phyloP scores from a whole-genome alignment of 2,888 invertebrate species.

The Noctua janthina region DNA sequence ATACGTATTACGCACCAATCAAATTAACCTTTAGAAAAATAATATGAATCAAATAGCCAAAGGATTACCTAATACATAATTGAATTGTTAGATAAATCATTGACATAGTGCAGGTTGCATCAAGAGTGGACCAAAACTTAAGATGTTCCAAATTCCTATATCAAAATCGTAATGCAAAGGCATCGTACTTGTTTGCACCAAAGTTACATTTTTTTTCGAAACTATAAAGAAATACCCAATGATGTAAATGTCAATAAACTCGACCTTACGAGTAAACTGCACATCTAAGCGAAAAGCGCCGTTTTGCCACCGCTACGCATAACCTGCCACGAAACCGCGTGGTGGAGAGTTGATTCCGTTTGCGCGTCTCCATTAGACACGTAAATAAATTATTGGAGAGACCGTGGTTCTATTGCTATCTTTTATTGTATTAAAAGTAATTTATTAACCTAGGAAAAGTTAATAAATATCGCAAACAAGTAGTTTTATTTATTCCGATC shows the following conservation, averaged over 20 bases:
- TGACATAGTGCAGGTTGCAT: background rate
- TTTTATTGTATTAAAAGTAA: background rate
- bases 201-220: background rate
- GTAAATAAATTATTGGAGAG: background rate
- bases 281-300: background rate
- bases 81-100: background rate
- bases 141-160: background rate
- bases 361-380: background rate
- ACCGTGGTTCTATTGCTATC: background rate
- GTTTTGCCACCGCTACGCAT: background rate
- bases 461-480: background rate
- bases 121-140: background rate
- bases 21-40: conserved; percentile 19
- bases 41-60: background rate
- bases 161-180: background rate
- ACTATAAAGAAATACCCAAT: background rate
- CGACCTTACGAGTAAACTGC: conserved; percentile 10
- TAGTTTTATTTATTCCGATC: background rate
- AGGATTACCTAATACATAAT: background rate
- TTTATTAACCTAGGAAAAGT: too few species aligned
- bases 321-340: background rate
- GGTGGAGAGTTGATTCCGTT: background rate
- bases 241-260: background rate
- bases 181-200: background rate
- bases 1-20: background rate